Evolutionary conservation across 1,140 invertebrate genomes (phyloP).

Genomic region (Lordiphosa mommai): DNA sequence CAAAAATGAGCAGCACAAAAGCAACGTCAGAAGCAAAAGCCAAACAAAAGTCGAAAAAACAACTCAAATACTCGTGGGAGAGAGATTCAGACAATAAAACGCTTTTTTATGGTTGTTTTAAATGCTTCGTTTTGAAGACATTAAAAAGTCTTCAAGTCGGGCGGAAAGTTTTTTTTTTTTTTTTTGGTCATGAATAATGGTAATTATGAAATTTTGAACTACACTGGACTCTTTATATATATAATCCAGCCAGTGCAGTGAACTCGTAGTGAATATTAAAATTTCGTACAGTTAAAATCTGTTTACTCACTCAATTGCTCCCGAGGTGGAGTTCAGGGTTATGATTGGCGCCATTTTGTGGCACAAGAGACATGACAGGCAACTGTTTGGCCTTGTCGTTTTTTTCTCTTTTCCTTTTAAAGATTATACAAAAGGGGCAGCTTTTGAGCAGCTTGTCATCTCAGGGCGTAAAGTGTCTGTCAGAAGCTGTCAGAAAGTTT

Average conservation of each 20-base stretch:
- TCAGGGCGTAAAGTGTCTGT: no score
- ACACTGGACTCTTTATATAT: neutral
- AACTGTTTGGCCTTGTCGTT: no score
- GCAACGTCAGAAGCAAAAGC: constrained; percentile 10
- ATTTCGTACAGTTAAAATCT: constrained; percentile 17
- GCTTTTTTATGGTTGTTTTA: constrained; percentile 53
- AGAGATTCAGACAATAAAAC: constrained; percentile 39
- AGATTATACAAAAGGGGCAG: no score
- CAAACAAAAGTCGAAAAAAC: constrained; percentile 31
- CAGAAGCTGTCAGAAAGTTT: no score
- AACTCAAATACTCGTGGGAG: constrained; percentile 5
- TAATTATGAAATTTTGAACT: constrained; percentile 39
- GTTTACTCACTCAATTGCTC: constrained; percentile 37
- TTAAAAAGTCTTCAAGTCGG: constrained; percentile 51
- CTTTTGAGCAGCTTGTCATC: no score
- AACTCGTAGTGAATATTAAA: constrained; percentile 17
- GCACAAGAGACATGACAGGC: neutral
- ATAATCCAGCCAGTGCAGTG: constrained; percentile 27
- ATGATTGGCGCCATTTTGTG: constrained; percentile 49
- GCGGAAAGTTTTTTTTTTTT: constrained; percentile 43
- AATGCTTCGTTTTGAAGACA: constrained; percentile 50
- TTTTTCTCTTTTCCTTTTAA: no score
- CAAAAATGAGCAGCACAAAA: constrained; percentile 24
- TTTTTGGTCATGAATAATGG: constrained; percentile 41
- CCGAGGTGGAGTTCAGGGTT: constrained; percentile 2